Conservation (phyloP, 37 sponge, comb jelly and placozoan genomes). For the Tethya wilhelma region DNA sequence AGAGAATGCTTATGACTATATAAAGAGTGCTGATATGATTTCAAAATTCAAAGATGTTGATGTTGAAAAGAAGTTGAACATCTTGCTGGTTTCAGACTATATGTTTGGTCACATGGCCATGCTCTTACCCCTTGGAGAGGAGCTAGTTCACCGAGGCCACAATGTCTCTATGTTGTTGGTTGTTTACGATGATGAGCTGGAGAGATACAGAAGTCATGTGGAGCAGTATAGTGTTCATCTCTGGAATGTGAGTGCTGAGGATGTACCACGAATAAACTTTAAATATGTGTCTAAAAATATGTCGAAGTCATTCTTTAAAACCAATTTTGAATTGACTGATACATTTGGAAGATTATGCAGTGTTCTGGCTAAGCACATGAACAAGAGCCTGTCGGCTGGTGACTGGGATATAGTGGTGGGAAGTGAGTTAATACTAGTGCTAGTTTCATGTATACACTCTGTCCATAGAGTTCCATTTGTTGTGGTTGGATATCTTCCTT, state of each 20-base stretch:
- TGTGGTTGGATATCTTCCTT: neutral
- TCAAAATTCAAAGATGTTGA: too few relatives aligned
- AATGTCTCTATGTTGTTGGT: constrained; percentile 46
- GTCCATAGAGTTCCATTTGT: constrained; percentile 5
- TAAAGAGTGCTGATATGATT: too few relatives aligned
- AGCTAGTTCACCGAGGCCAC: constrained; percentile 59
- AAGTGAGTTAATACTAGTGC: neutral
- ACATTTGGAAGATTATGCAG: neutral
- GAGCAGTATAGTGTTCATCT: neutral
- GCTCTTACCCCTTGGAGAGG: constrained; percentile 42
- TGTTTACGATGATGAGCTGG: neutral
- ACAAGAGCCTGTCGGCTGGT: neutral
- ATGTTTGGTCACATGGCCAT: constrained; percentile 25
- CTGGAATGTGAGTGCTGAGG: neutral
- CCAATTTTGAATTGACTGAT: neutral
- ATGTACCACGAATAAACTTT: neutral
- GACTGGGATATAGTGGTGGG: constrained; percentile 2
- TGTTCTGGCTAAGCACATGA: too few relatives aligned
- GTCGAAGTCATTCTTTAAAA: neutral
- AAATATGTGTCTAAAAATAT: neutral
- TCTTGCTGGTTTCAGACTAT: constrained; percentile 24
- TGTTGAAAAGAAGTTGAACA: too few relatives aligned
- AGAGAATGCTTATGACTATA: too few relatives aligned
- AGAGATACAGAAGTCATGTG: neutral
- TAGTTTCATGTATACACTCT: neutral